phyloP scores from a whole-genome alignment of 2,113 vertebrate genomes.

The Scopus umbretta region DNA sequence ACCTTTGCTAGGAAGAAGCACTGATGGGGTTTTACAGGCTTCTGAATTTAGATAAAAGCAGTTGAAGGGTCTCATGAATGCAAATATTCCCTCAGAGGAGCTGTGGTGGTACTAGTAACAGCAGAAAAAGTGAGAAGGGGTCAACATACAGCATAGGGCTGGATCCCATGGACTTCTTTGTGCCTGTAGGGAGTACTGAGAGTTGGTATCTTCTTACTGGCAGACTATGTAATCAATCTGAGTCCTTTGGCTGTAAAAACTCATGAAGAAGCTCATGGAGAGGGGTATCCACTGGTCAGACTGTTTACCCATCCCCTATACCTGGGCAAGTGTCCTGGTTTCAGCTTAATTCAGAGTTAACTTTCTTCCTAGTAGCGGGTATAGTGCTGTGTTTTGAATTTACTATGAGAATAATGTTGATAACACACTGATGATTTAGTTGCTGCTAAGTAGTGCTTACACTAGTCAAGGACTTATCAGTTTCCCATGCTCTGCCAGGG shows the following conservation, averaged over 20 bases:
- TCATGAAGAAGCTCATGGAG: background rate
- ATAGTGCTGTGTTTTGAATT: too few relatives aligned
- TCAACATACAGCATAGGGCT: background rate
- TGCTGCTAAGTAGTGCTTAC: too few relatives aligned
- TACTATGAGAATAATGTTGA: too few relatives aligned
- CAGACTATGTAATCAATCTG: accelerated
- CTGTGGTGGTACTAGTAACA: background rate
- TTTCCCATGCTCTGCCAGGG: too few relatives aligned
- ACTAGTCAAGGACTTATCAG: too few relatives aligned
- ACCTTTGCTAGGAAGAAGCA: background rate
- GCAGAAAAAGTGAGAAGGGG: background rate
- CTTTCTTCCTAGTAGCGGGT: too few relatives aligned
- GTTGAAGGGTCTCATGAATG: background rate
- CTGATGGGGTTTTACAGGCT: background rate
- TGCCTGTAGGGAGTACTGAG: background rate
- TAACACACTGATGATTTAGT: too few relatives aligned
- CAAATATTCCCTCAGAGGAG: background rate
- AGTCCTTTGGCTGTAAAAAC: background rate
- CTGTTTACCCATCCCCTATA: background rate
- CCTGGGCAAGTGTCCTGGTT: background rate
- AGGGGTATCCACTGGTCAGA: background rate
- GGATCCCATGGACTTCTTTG: background rate
- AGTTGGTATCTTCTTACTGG: background rate
- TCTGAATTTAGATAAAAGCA: background rate
- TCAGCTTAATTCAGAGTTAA: too few relatives aligned